Base-by-base conservation (phyloP, 2,888 invertebrate species). In the Patella ulyssiponensis region DNA sequence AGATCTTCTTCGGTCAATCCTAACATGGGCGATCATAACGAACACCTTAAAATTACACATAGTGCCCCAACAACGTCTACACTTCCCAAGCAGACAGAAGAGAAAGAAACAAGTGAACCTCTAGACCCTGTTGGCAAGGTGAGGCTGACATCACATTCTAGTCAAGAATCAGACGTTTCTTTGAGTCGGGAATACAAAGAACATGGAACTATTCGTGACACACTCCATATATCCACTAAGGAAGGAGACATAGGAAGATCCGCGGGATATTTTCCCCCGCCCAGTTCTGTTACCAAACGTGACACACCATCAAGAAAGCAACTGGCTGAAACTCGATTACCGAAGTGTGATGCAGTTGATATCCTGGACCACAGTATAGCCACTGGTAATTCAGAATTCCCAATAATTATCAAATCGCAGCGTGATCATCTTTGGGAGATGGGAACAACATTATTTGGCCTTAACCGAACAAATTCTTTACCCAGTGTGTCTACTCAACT, bases 331-430 rank as follows among this genome's bases (percentile, higher is more conserved):
- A 23, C 64, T 23, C 20, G 23, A 64, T 23, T 20, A 23, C 23
- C 64, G 23, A 64, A 64, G 23, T 64, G 64, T 64, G 64, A 64
- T 14, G 64, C 64, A 12, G 64, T 64, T 20, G 64, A 64, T 64
- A 64, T 64, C 23, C 23, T 64, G 15, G 64, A 64, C 11, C 23
- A 20, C 11, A 23, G 20, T 20, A 44, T 44, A 44, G 11, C 64
- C 20, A 20, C 64, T 64, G 64, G 12, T 12, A 14, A 23, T 20
- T 23, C 14, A 20, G 64, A 64, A 15, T 23, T 23, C 11, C 14
- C 64, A 64, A 23, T 64, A 14, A 11, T 64, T 4, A 64, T 64
- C 23, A 64, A 23, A 23, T 64, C 64, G 23, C 64, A 64, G 14
- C 20, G 64, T 11, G 64, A 64, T 14, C 20, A 20, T 64, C 23